Conservation (phyloP, 2,113 vertebrate species). For the Pluvialis apricaria region DNA sequence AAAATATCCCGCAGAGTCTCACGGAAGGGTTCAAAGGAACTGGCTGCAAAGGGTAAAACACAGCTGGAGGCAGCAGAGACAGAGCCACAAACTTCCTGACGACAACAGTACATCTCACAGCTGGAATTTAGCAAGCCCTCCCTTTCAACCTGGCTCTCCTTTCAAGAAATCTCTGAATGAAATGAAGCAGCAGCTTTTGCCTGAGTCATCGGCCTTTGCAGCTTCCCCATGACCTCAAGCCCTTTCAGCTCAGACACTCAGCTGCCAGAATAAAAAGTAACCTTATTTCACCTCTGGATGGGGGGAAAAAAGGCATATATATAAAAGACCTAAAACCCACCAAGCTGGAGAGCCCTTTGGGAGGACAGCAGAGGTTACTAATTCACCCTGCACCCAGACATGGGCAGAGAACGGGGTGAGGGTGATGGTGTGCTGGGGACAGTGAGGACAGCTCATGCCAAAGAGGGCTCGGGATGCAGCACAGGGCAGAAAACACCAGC, state of each 20-base stretch:
- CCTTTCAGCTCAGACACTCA: background rate
- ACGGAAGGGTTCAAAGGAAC: background rate
- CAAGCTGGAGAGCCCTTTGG: background rate
- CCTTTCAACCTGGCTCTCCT: background rate
- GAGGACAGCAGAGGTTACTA: background rate
- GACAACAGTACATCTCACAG: background rate
- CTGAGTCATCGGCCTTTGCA: background rate
- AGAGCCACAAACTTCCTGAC: background rate
- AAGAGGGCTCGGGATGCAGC: background rate
- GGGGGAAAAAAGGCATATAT: fast-evolving
- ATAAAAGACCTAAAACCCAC: background rate
- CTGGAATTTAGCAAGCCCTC: background rate
- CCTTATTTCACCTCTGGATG: background rate
- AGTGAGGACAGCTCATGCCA: background rate
- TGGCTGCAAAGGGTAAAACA: background rate
- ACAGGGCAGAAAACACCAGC: fast-evolving
- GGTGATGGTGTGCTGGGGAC: background rate
- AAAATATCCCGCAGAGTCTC: background rate
- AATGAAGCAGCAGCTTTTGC: background rate
- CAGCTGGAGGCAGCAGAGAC: background rate
- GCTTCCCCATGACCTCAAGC: background rate
- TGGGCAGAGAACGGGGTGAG: fast-evolving
- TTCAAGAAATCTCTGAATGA: background rate
- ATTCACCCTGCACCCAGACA: background rate
- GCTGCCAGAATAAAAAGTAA: background rate